Conservation (phyloP, 2,888 invertebrate species). For the Carpatolechia fugitivella region DNA sequence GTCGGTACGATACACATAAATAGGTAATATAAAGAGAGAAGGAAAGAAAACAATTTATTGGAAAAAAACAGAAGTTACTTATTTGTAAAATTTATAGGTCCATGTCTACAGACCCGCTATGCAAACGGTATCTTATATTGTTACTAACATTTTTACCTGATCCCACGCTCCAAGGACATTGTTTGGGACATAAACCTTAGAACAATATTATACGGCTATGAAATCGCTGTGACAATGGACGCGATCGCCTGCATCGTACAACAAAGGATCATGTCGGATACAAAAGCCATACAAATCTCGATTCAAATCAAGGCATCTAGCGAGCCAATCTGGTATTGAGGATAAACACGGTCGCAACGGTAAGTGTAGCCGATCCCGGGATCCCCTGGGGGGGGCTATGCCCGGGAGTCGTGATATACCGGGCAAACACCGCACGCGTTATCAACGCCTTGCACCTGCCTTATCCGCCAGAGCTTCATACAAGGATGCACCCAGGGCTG, state of each 20-base stretch:
- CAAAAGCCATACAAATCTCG: constrained; percentile 32
- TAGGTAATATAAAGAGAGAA: no score
- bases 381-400: constrained; percentile 28
- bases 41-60: no score
- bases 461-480: constrained; percentile 42
- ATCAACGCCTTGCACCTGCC: constrained; percentile 64
- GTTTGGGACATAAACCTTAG: not conserved
- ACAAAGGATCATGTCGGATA: constrained; percentile 9
- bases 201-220: constrained; percentile 9
- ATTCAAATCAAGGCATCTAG: constrained; percentile 40
- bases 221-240: not conserved
- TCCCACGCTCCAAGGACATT: not conserved
- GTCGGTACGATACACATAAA: no score
- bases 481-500: constrained; percentile 8
- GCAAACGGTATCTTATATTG: no score
- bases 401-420: constrained; percentile 31
- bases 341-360: constrained; percentile 44
- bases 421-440: constrained; percentile 58
- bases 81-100: no score
- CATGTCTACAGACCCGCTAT: no score
- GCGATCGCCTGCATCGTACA: not conserved
- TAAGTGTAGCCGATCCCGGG: constrained; percentile 42
- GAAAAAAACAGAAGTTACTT: no score
- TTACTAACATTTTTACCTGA: no score
- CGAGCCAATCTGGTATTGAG: constrained; percentile 42